Conservation (phyloP, 1,140 invertebrate genomes). For the Drosophila ogumai region DNA sequence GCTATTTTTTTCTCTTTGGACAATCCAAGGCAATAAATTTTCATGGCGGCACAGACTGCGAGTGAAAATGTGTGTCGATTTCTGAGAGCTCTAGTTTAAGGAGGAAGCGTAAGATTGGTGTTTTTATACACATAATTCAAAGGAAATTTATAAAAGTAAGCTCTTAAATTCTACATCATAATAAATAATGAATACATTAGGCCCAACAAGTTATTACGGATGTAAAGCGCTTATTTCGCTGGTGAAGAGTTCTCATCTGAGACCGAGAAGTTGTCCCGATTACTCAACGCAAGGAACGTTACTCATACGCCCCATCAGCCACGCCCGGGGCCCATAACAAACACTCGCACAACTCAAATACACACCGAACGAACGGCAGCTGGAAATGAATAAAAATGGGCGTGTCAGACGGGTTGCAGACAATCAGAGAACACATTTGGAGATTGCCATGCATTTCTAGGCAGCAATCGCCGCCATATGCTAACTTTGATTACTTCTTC, state of each 20-base stretch:
- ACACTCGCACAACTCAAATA: conserved; percentile 23
- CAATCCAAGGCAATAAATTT: conserved; percentile 27
- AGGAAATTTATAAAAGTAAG: not conserved
- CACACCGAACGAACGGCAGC: conserved; percentile 8
- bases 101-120: not conserved
- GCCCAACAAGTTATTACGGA: conserved; percentile 11
- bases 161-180: not conserved
- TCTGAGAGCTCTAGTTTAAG: not conserved
- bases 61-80: not conserved
- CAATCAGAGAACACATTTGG: conserved; percentile 68
- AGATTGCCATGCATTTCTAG: conserved; percentile 67
- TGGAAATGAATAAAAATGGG: conserved; percentile 49
- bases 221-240: conserved; percentile 18
- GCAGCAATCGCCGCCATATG: conserved; percentile 56
- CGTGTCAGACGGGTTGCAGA: conserved; percentile 62
- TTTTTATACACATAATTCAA: not conserved
- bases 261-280: conserved; percentile 5
- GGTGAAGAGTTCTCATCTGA: conserved; percentile 1
- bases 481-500: conserved; percentile 72
- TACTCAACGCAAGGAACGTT: conserved; percentile 23
- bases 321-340: conserved; percentile 33
- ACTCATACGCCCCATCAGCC: conserved; percentile 33
- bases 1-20: conserved; percentile 9
- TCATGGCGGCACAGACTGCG: not conserved
- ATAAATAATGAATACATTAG: conserved; percentile 10